These are phyloP conservation scores for Scolopax mira DNA, from an alignment of 2,113 vertebrate species.

Conservation along the genomic window DNA sequence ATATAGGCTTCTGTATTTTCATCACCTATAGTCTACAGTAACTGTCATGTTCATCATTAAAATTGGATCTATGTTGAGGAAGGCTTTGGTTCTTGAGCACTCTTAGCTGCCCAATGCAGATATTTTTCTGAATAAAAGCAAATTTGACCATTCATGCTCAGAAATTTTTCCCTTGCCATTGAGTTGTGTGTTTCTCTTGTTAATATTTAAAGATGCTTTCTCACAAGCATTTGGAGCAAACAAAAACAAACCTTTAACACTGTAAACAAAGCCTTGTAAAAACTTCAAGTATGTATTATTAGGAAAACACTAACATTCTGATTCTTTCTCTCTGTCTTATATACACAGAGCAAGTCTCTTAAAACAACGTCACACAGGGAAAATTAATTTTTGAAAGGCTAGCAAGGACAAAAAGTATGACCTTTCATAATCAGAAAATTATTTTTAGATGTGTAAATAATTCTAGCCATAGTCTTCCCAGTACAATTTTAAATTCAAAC, in stretches of 20 bases:
- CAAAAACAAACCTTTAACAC: not conserved
- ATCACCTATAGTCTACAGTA: not conserved
- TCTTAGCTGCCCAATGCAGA: not conserved
- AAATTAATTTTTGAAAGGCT: not conserved
- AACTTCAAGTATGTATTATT: not conserved
- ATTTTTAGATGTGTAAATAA: not conserved
- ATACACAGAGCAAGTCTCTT: not conserved
- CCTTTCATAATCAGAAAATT: not conserved
- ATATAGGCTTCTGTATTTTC: not conserved
- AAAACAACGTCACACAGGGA: not conserved
- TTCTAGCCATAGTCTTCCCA: not conserved
- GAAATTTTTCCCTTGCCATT: not conserved
- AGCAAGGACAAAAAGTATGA: not conserved
- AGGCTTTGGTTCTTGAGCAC: slow-evolving; percentile 47
- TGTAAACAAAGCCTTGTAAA: slow-evolving; percentile 34
- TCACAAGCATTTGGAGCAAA: slow-evolving; percentile 30
- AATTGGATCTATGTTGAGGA: slow-evolving; percentile 5
- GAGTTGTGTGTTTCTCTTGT: slow-evolving; percentile 16
- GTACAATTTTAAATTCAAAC: not conserved
- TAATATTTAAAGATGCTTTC: slow-evolving; percentile 67
- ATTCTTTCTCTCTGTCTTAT: not conserved
- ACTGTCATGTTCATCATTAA: slow-evolving; percentile 47
- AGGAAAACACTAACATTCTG: not conserved
- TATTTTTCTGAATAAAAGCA: slow-evolving; percentile 56
- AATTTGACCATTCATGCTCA: slow-evolving; percentile 53